Conservation (phyloP, 2,797 vertebrate species). For the Acrocephalus scirpaceus region DNA sequence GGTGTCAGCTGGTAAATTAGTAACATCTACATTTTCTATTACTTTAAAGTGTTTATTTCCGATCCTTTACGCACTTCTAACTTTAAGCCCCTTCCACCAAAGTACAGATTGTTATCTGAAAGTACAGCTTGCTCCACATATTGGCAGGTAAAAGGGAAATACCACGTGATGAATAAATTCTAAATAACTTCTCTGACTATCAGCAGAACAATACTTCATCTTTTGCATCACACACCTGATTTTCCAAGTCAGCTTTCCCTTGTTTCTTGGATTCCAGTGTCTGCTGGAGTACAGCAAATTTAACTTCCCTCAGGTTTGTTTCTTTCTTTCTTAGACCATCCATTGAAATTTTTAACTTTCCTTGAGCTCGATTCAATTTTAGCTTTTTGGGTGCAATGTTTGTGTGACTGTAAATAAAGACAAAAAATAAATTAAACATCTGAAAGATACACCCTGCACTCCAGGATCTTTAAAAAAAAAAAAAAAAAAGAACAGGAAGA, state of each 20-base stretch:
- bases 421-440: background rate
- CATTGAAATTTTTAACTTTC: slow-evolving; percentile 83
- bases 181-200: background rate
- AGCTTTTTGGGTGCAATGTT: slow-evolving; percentile 89
- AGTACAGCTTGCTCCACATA: background rate
- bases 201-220: background rate
- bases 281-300: slow-evolving; percentile 82
- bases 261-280: slow-evolving; percentile 85
- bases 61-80: background rate
- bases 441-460: background rate
- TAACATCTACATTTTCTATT: background rate
- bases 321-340: slow-evolving; percentile 85
- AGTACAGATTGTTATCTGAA: background rate
- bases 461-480: background rate
- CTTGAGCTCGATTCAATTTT: slow-evolving; percentile 84
- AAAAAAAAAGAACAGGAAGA: background rate
- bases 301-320: slow-evolving; percentile 84
- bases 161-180: background rate
- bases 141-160: background rate
- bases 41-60: background rate
- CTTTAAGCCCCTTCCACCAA: background rate
- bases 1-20: background rate
- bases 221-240: slow-evolving; percentile 76
- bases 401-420: slow-evolving; percentile 81
- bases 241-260: slow-evolving; percentile 87